phyloP scores from a whole-genome alignment of 2,113 vertebrate species.

The Cephalophus harveyi region DNA sequence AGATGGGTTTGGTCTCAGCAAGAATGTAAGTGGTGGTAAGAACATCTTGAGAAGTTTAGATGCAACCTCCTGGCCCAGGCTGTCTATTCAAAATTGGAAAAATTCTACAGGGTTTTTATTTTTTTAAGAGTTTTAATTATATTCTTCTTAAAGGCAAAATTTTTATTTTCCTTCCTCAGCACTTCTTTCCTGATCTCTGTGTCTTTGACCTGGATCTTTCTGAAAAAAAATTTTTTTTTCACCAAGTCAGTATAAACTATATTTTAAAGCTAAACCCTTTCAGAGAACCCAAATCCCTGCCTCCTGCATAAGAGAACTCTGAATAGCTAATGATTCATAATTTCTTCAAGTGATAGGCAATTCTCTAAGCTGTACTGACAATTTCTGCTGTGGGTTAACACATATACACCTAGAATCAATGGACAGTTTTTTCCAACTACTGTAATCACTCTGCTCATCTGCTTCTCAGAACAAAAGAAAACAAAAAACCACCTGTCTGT shows the following conservation, averaged over 20 bases:
- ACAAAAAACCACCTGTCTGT: constrained; percentile 29
- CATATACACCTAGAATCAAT: not conserved
- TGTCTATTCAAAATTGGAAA: not conserved
- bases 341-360: constrained; percentile 6
- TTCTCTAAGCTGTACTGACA: constrained; percentile 29
- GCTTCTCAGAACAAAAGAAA: not conserved
- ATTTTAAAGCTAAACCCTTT: not conserved
- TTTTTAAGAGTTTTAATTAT: not conserved
- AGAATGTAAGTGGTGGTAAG: not conserved
- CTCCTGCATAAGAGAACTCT: not conserved
- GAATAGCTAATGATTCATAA: not conserved
- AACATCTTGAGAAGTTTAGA: not conserved
- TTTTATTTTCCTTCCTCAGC: not conserved
- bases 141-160: not conserved
- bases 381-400: constrained; percentile 24
- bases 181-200: not conserved
- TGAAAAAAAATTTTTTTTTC: not conserved
- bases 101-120: not conserved
- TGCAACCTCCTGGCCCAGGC: not conserved
- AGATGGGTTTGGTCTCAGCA: not conserved
- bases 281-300: not conserved
- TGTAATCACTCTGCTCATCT: constrained; percentile 48
- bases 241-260: not conserved
- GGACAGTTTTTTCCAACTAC: constrained; percentile 32
- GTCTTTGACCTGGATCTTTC: not conserved